Base-by-base conservation (phyloP, 2,888 invertebrate genomes). In the Drosophila lacicola region DNA sequence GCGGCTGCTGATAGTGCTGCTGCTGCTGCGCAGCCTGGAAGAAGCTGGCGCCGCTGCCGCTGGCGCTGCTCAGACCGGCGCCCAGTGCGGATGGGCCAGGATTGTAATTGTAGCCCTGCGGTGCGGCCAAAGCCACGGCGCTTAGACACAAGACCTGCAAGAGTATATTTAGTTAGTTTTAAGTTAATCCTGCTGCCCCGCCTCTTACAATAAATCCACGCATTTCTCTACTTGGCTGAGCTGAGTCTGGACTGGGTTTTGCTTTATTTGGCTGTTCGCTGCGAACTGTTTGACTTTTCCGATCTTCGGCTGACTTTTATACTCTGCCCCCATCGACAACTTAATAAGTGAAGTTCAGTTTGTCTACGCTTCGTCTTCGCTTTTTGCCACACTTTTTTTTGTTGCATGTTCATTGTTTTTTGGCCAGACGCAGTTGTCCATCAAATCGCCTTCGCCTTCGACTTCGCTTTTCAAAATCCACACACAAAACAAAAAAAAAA, bases 51-150 rank as follows among this genome's bases (percentile, higher is more conserved):
- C 70, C 73, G 29, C 70, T 55, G 55, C 69, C 81, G 37, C 73
- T 74, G 45, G 72, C 64, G 5, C 66, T 65, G 74, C 68, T 82
- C 2, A 85, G 50, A 13, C 73, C 69, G 8, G 6, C 2, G 17
- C 72, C 76, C 5, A 74, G 70, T 9, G 74, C 80, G 13, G 84
- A 77, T 33, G 78, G 74, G 3, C 63, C 80, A 50, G 85, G 85
- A 53, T 85, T 90, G 58, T 92, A 92, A 70, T 90, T 92, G 70
- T 92, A 92, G 58, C 92, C 92, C 74, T 92, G 92, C n/a, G 92
- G 92, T 6, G 89, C 89, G 21, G 92, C 92, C 37, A 89, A 53
- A 9, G 90, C 86, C 46, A 90, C 81, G 66, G 91, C 88, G 61
- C 86, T 79, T 57, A 92, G 85, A 77, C 91, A 92, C 75, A 92